Percentiles rank a stretch among this genome's conserved stretches.
Conservation (phyloP, 2,888 invertebrate genomes). For the Plebejus anna region DNA sequence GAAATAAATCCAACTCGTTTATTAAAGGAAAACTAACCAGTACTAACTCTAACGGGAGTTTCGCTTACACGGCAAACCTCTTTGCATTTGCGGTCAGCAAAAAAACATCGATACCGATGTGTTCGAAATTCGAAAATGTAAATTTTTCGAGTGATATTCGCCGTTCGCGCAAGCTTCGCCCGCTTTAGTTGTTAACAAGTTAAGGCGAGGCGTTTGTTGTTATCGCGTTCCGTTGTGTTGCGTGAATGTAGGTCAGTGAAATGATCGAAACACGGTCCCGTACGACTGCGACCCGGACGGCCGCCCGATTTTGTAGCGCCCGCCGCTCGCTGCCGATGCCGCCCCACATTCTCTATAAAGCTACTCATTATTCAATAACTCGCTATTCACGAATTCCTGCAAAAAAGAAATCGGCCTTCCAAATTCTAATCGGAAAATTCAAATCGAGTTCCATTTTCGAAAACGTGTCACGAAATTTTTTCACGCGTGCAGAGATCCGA, state of each 20-base stretch:
- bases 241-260: constrained; percentile 74
- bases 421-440: background rate
- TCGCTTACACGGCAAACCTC: constrained; percentile 10
- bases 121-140: constrained; percentile 24
- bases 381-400: background rate
- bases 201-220: constrained; percentile 36
- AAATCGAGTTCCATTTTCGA: background rate
- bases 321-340: constrained; percentile 50
- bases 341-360: constrained; percentile 60
- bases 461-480: background rate
- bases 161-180: background rate
- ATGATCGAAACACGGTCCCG: constrained; percentile 75
- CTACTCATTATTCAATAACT: constrained; percentile 36
- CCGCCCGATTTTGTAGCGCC: constrained; percentile 61
- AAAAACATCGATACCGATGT: constrained; percentile 28
- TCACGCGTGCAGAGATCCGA: background rate
- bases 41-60: constrained; percentile 26
- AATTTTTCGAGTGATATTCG: background rate
- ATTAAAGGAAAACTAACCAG: constrained; percentile 51
- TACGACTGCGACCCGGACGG: constrained; percentile 67
- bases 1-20: constrained; percentile 58
- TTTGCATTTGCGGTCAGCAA: background rate
- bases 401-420: background rate
- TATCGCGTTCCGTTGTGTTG: constrained; percentile 44
- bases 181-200: constrained; percentile 30